Percentiles rank a stretch among this genome's conserved stretches.
Evolutionary conservation across 2,113 vertebrate genomes (phyloP).

Genomic region (Nycticebus coucang): DNA sequence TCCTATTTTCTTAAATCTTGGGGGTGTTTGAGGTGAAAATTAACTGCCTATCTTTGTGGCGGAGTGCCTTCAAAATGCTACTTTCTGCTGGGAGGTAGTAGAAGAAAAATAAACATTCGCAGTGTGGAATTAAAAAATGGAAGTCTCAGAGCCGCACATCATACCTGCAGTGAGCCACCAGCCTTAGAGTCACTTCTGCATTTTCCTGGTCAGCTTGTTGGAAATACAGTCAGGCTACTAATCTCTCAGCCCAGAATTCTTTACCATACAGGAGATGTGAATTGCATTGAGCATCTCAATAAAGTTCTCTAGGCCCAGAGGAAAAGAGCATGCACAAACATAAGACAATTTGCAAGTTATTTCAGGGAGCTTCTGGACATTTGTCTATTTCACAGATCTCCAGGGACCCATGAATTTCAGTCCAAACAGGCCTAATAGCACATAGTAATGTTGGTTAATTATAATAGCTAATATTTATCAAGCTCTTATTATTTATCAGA

Average conservation of each 20-base stretch:
- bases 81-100: background rate
- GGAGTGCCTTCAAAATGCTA: slow-evolving; percentile 50
- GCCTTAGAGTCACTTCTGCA: background rate
- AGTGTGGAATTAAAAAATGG: slow-evolving; percentile 28
- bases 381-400: background rate
- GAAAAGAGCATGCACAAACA: background rate
- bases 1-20: background rate
- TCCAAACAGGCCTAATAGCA: background rate
- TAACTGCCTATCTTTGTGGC: background rate
- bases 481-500: background rate
- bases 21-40: slow-evolving; percentile 52
- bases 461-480: background rate
- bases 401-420: background rate
- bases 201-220: background rate
- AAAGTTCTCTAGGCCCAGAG: background rate
- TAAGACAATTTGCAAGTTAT: background rate
- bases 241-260: background rate
- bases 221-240: background rate
- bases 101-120: slow-evolving; percentile 35
- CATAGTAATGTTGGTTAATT: background rate
- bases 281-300: background rate
- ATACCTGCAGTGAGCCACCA: background rate
- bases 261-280: background rate
- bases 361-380: background rate
- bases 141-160: background rate